phyloP scores from a whole-genome alignment of 2,113 vertebrate genomes.

The Poicephalus gulielmi region DNA sequence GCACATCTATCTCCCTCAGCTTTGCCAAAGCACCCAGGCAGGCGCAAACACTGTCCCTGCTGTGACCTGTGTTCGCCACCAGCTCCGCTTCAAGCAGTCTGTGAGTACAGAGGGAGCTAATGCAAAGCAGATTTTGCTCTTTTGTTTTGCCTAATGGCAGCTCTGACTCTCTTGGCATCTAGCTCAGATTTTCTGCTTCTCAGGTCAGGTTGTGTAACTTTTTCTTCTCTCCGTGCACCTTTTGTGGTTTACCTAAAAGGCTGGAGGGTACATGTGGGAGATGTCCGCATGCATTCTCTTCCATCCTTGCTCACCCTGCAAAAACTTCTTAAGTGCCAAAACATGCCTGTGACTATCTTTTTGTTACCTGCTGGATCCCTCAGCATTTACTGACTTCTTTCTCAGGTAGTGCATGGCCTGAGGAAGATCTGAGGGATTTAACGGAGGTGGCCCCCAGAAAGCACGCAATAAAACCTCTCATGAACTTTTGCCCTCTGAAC shows the following conservation, averaged over 20 bases:
- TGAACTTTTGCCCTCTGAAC: slow-evolving; percentile 69
- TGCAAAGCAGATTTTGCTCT: neutral
- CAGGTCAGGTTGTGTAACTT: neutral
- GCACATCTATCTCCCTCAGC: neutral
- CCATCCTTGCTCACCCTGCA: neutral
- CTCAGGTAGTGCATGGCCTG: slow-evolving; percentile 25
- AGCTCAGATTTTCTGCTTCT: neutral
- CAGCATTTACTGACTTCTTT: slow-evolving; percentile 4
- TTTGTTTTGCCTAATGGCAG: neutral
- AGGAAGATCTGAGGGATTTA: slow-evolving; percentile 24
- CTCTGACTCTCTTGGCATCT: neutral
- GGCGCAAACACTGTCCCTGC: accelerated
- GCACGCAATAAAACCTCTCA: slow-evolving; percentile 41
- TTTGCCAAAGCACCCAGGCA: neutral
- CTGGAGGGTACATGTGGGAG: neutral
- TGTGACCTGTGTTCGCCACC: neutral
- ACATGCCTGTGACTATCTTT: neutral
- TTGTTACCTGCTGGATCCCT: slow-evolving; percentile 18
- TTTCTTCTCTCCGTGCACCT: neutral
- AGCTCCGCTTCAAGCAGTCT: neutral
- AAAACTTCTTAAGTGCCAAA: neutral
- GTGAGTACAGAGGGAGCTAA: neutral
- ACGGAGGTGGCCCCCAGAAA: slow-evolving; percentile 6
- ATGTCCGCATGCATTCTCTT: neutral
- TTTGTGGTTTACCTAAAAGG: neutral